Base-by-base conservation (phyloP, 2,113 vertebrate species). In the Sialia sialis region DNA sequence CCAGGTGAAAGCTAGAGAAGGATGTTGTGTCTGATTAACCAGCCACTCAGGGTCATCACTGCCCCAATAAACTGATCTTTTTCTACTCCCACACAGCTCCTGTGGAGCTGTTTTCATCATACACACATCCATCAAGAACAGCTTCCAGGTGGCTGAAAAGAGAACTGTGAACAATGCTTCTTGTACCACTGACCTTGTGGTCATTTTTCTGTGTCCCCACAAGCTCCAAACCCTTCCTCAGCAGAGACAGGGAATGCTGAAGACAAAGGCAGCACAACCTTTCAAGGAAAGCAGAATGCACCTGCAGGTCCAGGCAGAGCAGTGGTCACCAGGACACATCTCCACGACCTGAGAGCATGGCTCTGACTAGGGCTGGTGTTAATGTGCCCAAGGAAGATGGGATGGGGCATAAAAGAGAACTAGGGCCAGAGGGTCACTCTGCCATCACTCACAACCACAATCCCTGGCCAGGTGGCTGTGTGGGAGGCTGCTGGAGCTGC, bases 221-320 rank as follows among this genome's bases (percentile, higher is more conserved):
- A 59, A 85, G 46, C 36, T 74, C 66, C 41, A 48, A 92, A 74
- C 29, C 13, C 18, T 32, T 69, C 48, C 74, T 55, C 41, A 66
- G 66, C 41, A 88, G 29, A 81, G 34, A 60, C 0, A 4, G 49
- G 13, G 30, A 62, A 80, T 0, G 2, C 15, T 22, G 26, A 80
- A 60, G 36, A 55, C 17, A 20, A 77, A 77, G 26, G 43, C 20
- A 67, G n/a, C 13, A 56, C 70, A 75, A 62, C 51, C 18, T 66
- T 59, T 48, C 64, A 88, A 17, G 51, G 39, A 66, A 78, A 56
- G 30, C 46, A 60, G 60, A 64, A 78, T 55, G 18, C 11, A 69
- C 13, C 30, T 56, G 55, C 0, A 0, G 55, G 66, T 48, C 23
- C 16, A 36, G 41, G 55, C 70, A 69, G 32, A 67, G 16, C 52